Evolutionary conservation across 2,113 vertebrate genomes (phyloP), one percentile per base, ranked within the genome.

Genomic region (Colius striatus): DNA sequence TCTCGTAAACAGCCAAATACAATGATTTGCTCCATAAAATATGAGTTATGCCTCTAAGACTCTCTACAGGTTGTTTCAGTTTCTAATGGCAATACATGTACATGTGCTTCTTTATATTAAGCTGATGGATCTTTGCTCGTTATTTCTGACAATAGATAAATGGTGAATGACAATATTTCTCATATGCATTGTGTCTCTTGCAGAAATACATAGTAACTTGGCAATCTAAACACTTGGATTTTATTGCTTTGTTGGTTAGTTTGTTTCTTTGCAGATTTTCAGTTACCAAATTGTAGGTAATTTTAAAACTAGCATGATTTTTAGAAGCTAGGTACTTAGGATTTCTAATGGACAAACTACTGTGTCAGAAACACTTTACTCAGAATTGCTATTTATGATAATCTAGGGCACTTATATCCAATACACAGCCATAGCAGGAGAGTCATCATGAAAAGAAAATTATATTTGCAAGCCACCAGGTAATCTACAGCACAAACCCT

Each of bases 21-120:
- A 92, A 65, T 77, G 53, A 91, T 78, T 51, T 72, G 84, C 65
- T 95, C 54, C 34, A 90, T 91, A 78, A 94, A 89, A 80, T 88
- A 70, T 3, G 20, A 75, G 41, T 83, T 89, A 57, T 58, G 7
- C 58, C 47, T 83, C 60, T 47, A 87, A 95, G 76, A 62, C 20
- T 88, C 53, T 81, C 8, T 48, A 53, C 25, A 75, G 38, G 53
- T 76, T 89, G 30, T 81, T 95, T 90, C 63, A 0, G 13, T 77
- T 87, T 89, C 65, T 90, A 71, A 48, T 87, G n/a, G 26, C 34
- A 83, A 71, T 34, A 47, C 7, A 17, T 16, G 13, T 47, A 57
- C 11, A 20, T 43, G 11, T 45, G 14, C 13, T 48, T 75, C 45
- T 82, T 92, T 63, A 29, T 63, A 80, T 82, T 78, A 41, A 51